Evolutionary conservation across 2,797 vertebrate species (phyloP), one percentile per base, ranked within the genome.

Genomic region (Phylloscopus collybita): DNA sequence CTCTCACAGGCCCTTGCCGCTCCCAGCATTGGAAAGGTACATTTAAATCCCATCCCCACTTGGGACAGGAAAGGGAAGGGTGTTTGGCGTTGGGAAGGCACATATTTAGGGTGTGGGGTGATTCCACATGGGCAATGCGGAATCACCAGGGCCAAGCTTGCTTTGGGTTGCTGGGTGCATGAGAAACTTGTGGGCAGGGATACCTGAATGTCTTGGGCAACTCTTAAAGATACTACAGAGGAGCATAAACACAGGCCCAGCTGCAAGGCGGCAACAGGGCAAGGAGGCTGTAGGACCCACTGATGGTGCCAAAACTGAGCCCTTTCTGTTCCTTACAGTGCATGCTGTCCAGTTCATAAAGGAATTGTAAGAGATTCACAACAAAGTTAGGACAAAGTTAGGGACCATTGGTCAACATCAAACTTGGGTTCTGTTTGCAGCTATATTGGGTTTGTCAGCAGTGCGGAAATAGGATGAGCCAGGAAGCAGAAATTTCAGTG

Each of bases 21-120:
- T 86, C 70, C 60, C 4, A 4, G 61, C 65, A 0, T 50, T 10
- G 1, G 36, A 91, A 73, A 97, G 96, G 96, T 96, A 96, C 86
- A 22, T 36, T 69, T 56, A 40, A 91, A 88, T 20, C 53, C n/a
- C 44, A 80, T 70, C 32, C 21, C 21, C 11, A 2, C 29, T 16
- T 6, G 13, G 62, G 51, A n/a, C 34, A 69, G 64, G 49, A 13
- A 10, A 80, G 61, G 49, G 16, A n/a, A 56, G 42, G 70, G 59
- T 47, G 21, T 20, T 49, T 13, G 47, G 15, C 3, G 15, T 15
- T 34, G 54, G 79, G 65, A 15, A 40, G 14, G 40, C 40, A 15
- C 40, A 40, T 13, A 40, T 40, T 40, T 40, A 13, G 40, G 40
- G 40, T 40, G 40, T 40, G 40, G 40, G 40, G 40, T 40, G 14